These are phyloP conservation scores for Drosophila neocordata DNA, from an alignment of 1,140 invertebrate species.

Conservation along the genomic window DNA sequence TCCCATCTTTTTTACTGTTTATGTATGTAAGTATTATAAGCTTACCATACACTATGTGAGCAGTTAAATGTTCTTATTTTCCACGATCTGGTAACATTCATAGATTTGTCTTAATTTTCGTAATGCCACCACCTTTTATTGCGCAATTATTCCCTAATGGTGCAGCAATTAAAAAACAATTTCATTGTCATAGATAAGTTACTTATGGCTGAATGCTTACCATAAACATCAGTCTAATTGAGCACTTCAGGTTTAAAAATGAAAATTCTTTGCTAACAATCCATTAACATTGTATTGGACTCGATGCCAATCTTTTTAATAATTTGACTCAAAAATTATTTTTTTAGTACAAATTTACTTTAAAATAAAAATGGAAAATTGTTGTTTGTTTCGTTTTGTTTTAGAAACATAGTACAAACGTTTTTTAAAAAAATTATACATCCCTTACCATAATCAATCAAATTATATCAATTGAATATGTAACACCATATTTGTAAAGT, in stretches of 20 bases:
- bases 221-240: slow-evolving; percentile 42
- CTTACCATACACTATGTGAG: slow-evolving; percentile 24
- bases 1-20: slow-evolving; percentile 8
- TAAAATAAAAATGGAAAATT: too few relatives aligned
- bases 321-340: background rate
- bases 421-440: too few relatives aligned
- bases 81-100: slow-evolving; percentile 16
- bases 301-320: background rate
- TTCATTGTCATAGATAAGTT: slow-evolving; percentile 40
- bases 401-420: too few relatives aligned
- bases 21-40: background rate
- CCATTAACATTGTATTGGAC: slow-evolving; percentile 5
- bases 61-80: background rate
- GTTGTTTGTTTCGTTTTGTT: too few relatives aligned
- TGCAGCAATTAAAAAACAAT: slow-evolving; percentile 64
- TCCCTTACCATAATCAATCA: too few relatives aligned
- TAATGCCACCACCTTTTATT: background rate
- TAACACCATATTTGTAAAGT: too few relatives aligned
- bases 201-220: slow-evolving; percentile 43
- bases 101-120: slow-evolving; percentile 30
- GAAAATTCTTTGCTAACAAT: slow-evolving; percentile 18
- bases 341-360: too few relatives aligned
- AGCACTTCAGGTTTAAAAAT: background rate
- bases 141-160: slow-evolving; percentile 57
- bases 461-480: too few relatives aligned